Percentiles rank a stretch among this genome's conserved stretches.
Conservation (phyloP, 2,113 vertebrate genomes). For the Indri indri region DNA sequence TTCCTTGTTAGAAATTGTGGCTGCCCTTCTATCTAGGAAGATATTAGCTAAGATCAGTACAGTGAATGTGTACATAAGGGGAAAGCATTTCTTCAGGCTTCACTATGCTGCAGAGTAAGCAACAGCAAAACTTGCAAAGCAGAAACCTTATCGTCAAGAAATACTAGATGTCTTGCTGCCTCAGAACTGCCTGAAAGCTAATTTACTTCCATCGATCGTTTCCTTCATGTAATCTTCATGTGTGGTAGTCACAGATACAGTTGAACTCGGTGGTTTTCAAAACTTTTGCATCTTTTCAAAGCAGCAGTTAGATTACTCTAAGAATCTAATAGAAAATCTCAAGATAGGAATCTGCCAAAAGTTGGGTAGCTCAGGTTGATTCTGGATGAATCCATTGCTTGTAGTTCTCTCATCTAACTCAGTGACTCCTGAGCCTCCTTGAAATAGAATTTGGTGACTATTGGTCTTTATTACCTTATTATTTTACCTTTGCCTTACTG, state of each 20-base stretch:
- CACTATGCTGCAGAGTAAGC: neutral
- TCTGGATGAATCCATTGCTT: neutral
- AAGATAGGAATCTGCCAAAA: neutral
- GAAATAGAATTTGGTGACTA: neutral
- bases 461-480: neutral
- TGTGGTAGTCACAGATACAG: neutral
- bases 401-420: neutral
- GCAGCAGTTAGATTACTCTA: neutral
- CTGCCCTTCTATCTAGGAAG: neutral
- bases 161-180: neutral
- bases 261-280: neutral
- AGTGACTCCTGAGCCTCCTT: neutral
- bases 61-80: neutral
- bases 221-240: neutral
- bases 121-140: neutral
- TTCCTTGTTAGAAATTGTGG: neutral
- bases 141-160: neutral
- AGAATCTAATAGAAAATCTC: neutral
- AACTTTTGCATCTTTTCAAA: neutral
- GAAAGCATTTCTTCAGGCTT: neutral
- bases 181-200: neutral
- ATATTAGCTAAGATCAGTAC: neutral
- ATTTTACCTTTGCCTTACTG: neutral
- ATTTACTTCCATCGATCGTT: neutral
- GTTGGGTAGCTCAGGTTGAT: neutral